Base-by-base conservation (phyloP, 1,140 invertebrate species). In the Megalonaias nervosa region DNA sequence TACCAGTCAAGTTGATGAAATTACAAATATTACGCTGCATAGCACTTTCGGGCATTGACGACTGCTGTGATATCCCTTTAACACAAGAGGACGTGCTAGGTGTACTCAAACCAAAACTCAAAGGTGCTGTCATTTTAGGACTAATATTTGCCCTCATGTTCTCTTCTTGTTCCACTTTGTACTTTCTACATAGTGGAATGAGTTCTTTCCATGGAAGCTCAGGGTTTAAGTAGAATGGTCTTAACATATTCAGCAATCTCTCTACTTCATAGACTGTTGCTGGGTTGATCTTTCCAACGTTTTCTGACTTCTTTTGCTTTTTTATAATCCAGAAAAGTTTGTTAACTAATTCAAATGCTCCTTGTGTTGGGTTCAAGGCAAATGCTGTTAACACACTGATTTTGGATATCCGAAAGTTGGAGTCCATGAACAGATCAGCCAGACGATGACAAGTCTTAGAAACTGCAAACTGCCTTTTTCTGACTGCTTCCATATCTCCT, bases 201-300 rank as follows among this genome's bases (percentile, higher is more conserved):
- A 86, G 77, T 57, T 82, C 76, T 62, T 77, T 66, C 76, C 79
- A 84, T n/a, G 70, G 64, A 55, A 71, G 72, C 17, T 85, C 84
- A 48, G 84, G 81, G 67, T 82, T 86, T 26, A 86, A 71, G 68
- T 76, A 77, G 13, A 80, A 77, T 57, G 85, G 82, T 19, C 84
- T 69, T 69, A 87, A 67, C 71, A 83, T 79, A 58, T 76, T 79
- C 12, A 84, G 77, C 14, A 87, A 73, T 61, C 86, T 61, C 71
- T 87, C 86, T 21, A 85, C 80, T 75, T 87, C 86, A 74, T 85
- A 85, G 16, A 87, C 59, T 9, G 84, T 87, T 19, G 86, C 86
- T 31, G 82, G 79, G 62, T 87, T 83, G 5, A 85, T 75, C 65
- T 80, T 77, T 56, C 77, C 75, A 60, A 71, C 74, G 12, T 80